A percentile compares a stretch with the other conserved stretches of the same genome.
These are phyloP conservation scores for Alouatta palliata DNA, from an alignment of 2,113 vertebrate species.

Conservation along the genomic window DNA sequence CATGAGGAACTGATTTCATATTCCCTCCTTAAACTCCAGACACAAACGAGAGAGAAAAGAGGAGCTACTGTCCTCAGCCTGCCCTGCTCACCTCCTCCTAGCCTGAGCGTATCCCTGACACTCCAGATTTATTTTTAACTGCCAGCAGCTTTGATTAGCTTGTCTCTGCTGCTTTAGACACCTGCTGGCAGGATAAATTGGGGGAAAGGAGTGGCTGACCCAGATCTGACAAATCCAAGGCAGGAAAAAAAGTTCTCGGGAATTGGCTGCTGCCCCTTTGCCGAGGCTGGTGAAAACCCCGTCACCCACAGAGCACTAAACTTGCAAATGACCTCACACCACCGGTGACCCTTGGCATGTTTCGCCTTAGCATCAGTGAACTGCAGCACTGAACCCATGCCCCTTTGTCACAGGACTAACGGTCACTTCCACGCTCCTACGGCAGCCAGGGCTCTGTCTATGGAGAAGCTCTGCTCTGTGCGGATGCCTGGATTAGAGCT, in stretches of 20 bases:
- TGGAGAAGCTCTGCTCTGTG: rapidly evolving
- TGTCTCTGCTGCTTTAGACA: conserved; percentile 41
- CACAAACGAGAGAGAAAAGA: background rate
- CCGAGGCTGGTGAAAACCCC: background rate
- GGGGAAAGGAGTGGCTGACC: conserved; percentile 55
- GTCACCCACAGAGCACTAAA: background rate
- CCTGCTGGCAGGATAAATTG: conserved; percentile 61
- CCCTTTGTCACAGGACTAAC: background rate
- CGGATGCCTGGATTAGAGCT: background rate
- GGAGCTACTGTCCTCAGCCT: background rate
- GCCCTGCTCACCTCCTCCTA: background rate
- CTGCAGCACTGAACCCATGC: background rate
- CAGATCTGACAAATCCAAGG: conserved; percentile 62
- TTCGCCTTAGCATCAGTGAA: background rate
- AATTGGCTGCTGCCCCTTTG: background rate
- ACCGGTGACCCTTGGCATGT: background rate
- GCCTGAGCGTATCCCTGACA: background rate
- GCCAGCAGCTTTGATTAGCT: conserved; percentile 55
- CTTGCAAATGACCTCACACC: background rate
- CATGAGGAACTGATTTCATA: no score
- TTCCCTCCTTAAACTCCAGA: background rate
- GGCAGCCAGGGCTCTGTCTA: background rate
- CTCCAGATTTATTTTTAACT: conserved; percentile 69
- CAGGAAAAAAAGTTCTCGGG: conserved; percentile 8
- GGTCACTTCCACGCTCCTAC: background rate